These are phyloP conservation scores for Plectropomus leopardus DNA, from an alignment of 2,113 vertebrate species.

Conservation along the genomic window DNA sequence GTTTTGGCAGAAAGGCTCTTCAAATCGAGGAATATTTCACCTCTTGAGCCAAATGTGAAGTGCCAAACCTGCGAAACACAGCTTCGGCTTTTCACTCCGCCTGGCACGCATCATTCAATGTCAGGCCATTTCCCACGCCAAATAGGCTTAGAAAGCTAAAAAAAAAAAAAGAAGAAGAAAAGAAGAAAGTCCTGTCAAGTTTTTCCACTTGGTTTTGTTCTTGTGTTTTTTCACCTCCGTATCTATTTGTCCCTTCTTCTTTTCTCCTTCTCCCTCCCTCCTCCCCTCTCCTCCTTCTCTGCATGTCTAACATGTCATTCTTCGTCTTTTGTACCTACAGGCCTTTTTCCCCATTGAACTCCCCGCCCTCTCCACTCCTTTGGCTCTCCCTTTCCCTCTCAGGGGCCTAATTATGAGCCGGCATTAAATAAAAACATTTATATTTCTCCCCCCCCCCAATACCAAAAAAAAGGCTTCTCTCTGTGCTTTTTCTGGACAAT, in stretches of 20 bases:
- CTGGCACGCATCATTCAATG: conserved; percentile 65
- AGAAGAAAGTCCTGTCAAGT: conserved; percentile 74
- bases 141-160: conserved; percentile 37
- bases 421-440: conserved; percentile 92
- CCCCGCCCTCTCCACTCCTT: conserved; percentile 64
- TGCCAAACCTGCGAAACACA: conserved; percentile 53
- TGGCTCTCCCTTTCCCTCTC: conserved; percentile 67
- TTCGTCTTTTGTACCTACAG: conserved; percentile 72
- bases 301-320: conserved; percentile 72
- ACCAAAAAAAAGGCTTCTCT: conserved; percentile 72
- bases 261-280: conserved; percentile 39
- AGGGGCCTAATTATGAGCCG: conserved; percentile 90
- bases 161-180: conserved; percentile 13
- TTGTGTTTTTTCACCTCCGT: conserved; percentile 72
- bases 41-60: conserved; percentile 60
- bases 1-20: conserved; percentile 42
- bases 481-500: conserved; percentile 84
- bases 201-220: conserved; percentile 72
- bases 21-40: conserved; percentile 62
- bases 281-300: conserved; percentile 66
- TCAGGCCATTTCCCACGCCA: conserved; percentile 72
- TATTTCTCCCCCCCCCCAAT: conserved; percentile 74
- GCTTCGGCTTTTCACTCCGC: conserved; percentile 49
- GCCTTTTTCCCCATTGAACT: conserved; percentile 70
- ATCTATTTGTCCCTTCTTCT: conserved; percentile 70